Evolutionary conservation across 2,797 vertebrate genomes (phyloP), one percentile per base, ranked within the genome.

Genomic region (Otolemur crassicaudatus): DNA sequence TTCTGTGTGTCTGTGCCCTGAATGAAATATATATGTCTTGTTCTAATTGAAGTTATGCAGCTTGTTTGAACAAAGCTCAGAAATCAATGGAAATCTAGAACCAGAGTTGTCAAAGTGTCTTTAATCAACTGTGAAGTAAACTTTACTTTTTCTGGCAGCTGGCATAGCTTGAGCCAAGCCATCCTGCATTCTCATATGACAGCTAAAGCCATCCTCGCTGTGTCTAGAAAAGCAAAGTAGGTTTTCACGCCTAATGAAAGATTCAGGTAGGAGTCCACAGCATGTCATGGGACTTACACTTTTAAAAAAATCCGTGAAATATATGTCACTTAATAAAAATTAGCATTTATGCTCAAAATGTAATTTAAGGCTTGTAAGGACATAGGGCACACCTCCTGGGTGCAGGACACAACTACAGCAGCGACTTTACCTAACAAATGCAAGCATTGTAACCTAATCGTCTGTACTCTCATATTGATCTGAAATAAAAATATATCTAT

Each of bases 301-400:
- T 31, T 31, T 56, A 14, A 4, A 85, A 61, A 87, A 82, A 94
- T 16, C 20, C 17, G 77, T 63, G 25, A 95, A 46, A 72, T 80
- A 6, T 31, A 37, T n/a, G 12, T 63, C 60, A 72, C 46, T 69
- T 90, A 90, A 90, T 80, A 88, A 75, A 88, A 31, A 94, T 65
- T 63, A 72, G 60, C 94, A 25, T 90, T 87, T 27, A 34, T 94
- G 84, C 49, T 95, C 34, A 90, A 95, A 95, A 88, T 91, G 90
- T 22, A 95, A 93, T 93, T 94, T 91, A 65, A 53, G 14, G 49
- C 49, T 53, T 53, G 49, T 53, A 53, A 53, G 49, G 49, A 53
- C 16, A 53, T 53, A 16, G 3, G 49, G 14, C 49, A 53, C 14
- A 53, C 49, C 14, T 53, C 49, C 49, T 53, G 16, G 4, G 49